These are phyloP conservation scores for Sitobion miscanthi DNA, from an alignment of 1,140 invertebrate genomes.

Conservation along the genomic window DNA sequence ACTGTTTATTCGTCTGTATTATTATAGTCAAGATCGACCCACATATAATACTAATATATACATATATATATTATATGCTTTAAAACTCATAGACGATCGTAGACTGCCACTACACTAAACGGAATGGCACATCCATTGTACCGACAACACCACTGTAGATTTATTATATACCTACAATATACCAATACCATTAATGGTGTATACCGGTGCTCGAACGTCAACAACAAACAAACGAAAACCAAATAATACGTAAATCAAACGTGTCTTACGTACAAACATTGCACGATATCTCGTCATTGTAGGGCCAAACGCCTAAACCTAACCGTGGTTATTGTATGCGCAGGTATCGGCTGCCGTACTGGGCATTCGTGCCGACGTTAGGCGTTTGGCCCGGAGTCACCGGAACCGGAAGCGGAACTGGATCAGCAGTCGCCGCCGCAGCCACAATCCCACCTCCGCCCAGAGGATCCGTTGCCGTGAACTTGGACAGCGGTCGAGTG, in stretches of 20 bases:
- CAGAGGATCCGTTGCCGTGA: neutral
- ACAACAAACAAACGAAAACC: neutral
- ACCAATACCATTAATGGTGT: neutral
- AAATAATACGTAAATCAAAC: neutral
- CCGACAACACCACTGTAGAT: neutral
- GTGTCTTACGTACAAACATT: neutral
- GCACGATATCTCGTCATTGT: neutral
- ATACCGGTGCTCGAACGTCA: neutral
- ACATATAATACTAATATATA: neutral
- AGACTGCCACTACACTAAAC: neutral
- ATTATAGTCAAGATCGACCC: no score
- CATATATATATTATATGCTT: neutral
- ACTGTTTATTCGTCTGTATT: neutral
- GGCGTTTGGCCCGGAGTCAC: constrained; percentile 43
- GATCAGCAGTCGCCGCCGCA: neutral
- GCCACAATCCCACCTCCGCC: neutral
- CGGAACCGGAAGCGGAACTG: neutral
- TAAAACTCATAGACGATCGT: neutral
- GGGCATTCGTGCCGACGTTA: constrained; percentile 44
- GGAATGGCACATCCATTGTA: neutral
- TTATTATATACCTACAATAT: neutral
- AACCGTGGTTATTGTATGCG: constrained; percentile 53
- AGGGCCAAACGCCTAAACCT: constrained; percentile 51
- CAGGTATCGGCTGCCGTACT: constrained; percentile 54
- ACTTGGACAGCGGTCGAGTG: neutral